These are phyloP conservation scores for Rana temporaria DNA, from an alignment of 2,113 vertebrate genomes.

Conservation along the genomic window DNA sequence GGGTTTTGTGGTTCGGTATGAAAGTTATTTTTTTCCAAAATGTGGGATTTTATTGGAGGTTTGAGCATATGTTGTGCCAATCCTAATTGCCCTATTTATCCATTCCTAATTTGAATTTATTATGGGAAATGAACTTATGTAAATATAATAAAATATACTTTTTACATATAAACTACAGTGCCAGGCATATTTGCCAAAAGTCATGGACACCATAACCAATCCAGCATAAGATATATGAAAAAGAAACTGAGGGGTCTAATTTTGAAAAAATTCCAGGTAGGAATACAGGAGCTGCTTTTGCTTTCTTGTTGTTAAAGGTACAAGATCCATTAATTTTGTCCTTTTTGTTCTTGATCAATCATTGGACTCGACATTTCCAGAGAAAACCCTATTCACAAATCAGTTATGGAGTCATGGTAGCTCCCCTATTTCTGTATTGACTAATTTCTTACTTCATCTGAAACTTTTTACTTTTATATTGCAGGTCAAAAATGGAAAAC, in stretches of 20 bases:
- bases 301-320: too few species aligned
- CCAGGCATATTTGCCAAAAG: not conserved
- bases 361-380: too few species aligned
- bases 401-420: too few species aligned
- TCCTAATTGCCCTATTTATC: conserved; percentile 19
- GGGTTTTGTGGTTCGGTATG: conserved; percentile 11
- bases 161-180: not conserved
- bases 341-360: not conserved
- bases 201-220: too few species aligned
- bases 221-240: too few species aligned
- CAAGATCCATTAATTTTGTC: not conserved
- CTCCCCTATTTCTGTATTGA: too few species aligned
- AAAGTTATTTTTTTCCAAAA: conserved; percentile 16
- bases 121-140: not conserved
- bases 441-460: too few species aligned
- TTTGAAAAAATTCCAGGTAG: too few species aligned
- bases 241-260: too few species aligned
- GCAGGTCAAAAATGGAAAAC: conserved; percentile 89
- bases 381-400: too few species aligned
- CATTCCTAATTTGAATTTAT: conserved; percentile 9
- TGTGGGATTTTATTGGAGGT: conserved; percentile 18
- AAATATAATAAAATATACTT: conserved; percentile 4
- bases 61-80: conserved; percentile 28
- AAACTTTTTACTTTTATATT: not conserved
- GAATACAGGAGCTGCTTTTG: too few species aligned